Evolutionary conservation across 2,797 vertebrate species (phyloP).

Genomic region (Sebastes steindachneri): DNA sequence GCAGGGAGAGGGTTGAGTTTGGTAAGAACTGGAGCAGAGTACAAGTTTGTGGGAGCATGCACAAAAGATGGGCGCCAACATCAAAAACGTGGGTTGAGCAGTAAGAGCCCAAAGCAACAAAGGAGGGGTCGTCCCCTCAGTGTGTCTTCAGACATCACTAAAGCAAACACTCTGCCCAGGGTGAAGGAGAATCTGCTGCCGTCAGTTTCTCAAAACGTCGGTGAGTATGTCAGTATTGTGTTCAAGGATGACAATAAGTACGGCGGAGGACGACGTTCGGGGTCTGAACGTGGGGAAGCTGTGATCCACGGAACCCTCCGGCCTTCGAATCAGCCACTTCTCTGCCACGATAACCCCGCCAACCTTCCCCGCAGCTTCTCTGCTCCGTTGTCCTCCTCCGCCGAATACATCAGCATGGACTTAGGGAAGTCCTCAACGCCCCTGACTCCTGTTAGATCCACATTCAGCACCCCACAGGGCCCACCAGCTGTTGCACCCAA

Average conservation of each 20-base stretch:
- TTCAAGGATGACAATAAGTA: constrained; percentile 72
- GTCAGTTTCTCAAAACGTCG: constrained; percentile 75
- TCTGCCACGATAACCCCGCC: constrained; percentile 72
- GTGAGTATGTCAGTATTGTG: constrained; percentile 86
- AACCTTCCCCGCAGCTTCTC: constrained; percentile 86
- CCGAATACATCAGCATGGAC: constrained; percentile 82
- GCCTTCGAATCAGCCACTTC: constrained; percentile 69
- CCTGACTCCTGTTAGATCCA: constrained; percentile 71
- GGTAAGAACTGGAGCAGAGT: constrained; percentile 66
- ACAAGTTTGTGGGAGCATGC: constrained; percentile 69
- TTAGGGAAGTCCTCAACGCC: constrained; percentile 69
- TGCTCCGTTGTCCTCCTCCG: constrained; percentile 79
- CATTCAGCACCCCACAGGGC: constrained; percentile 68
- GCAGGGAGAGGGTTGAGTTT: constrained; percentile 73
- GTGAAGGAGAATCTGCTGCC: constrained; percentile 82
- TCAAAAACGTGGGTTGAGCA: constrained; percentile 74
- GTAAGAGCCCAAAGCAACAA: constrained; percentile 81
- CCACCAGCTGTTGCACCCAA: constrained; percentile 70
- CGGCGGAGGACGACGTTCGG: constrained; percentile 27
- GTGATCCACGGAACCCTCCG: constrained; percentile 75
- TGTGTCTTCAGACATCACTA: constrained; percentile 82
- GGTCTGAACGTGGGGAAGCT: constrained; percentile 57
- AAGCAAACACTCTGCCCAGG: constrained; percentile 85
- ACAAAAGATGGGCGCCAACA: constrained; percentile 78
- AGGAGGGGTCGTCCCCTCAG: constrained; percentile 75